phyloP scores from a whole-genome alignment of 2,113 vertebrate genomes.

The Platysteira castanea region DNA sequence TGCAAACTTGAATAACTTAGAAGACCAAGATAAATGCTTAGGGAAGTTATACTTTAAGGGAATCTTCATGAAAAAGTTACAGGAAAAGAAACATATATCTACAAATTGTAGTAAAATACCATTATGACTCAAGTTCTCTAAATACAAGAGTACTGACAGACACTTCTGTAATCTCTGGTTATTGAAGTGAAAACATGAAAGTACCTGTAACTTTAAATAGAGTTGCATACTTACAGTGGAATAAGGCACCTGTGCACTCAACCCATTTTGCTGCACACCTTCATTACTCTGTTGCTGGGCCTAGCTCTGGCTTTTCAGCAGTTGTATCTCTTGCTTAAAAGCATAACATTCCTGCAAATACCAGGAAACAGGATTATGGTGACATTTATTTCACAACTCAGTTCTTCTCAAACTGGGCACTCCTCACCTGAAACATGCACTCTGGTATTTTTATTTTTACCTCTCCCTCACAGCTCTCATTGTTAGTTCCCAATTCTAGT shows the following conservation, averaged over 20 bases:
- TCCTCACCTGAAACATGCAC: background rate
- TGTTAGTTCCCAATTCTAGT: background rate
- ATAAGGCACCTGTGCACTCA: background rate
- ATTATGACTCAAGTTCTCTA: background rate
- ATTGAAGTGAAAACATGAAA: background rate
- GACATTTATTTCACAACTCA: background rate
- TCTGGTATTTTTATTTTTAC: background rate
- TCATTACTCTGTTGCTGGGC: background rate
- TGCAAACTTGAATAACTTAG: background rate
- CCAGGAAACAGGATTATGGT: background rate
- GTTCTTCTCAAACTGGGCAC: background rate
- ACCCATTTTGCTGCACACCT: slow-evolving; percentile 10
- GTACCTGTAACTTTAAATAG: background rate
- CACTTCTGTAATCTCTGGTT: background rate
- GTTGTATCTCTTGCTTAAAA: background rate
- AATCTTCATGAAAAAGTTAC: background rate
- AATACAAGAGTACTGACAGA: background rate
- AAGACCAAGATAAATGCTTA: background rate
- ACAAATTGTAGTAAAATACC: background rate
- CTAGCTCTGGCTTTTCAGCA: background rate
- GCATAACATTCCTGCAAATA: slow-evolving; percentile 19
- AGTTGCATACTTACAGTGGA: slow-evolving; percentile 6
- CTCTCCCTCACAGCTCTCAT: background rate
- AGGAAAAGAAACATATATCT: background rate
- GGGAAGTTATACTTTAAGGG: background rate